These are phyloP conservation scores for Hypotaenidia philippensis DNA, from an alignment of 2,797 vertebrate genomes.

Conservation along the genomic window DNA sequence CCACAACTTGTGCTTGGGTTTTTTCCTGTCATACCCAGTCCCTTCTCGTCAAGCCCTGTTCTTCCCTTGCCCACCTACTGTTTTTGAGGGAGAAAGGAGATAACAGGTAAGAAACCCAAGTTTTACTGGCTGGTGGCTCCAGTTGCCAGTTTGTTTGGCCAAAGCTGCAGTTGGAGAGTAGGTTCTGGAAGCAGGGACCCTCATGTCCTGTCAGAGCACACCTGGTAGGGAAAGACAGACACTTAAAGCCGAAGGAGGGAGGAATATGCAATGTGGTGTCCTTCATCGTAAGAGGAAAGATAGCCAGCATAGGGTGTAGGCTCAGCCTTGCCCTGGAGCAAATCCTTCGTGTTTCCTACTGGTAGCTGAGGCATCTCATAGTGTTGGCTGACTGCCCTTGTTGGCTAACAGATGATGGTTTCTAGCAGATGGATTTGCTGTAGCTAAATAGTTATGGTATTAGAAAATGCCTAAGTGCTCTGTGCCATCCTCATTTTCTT, in stretches of 20 bases:
- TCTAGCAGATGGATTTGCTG: not conserved
- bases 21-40: not conserved
- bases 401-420: not conserved
- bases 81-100: not conserved
- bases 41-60: not conserved
- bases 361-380: not conserved
- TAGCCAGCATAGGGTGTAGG: not conserved
- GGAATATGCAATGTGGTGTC: not conserved
- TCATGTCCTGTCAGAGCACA: not conserved
- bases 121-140: not conserved
- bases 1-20: fast-evolving
- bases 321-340: not conserved
- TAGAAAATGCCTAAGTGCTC: not conserved
- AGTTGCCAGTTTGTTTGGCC: not conserved
- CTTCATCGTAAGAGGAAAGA: not conserved
- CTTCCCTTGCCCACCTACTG: not conserved
- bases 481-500: not conserved
- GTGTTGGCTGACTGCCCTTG: not conserved
- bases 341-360: not conserved
- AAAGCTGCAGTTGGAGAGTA: not conserved
- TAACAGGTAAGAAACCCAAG: not conserved
- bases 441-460: not conserved
- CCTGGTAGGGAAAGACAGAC: not conserved
- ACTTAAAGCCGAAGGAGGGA: not conserved
- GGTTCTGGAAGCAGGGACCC: not conserved